These are phyloP conservation scores for Anguilla megastoma DNA, from an alignment of 2,797 vertebrate species.

Conservation along the genomic window DNA sequence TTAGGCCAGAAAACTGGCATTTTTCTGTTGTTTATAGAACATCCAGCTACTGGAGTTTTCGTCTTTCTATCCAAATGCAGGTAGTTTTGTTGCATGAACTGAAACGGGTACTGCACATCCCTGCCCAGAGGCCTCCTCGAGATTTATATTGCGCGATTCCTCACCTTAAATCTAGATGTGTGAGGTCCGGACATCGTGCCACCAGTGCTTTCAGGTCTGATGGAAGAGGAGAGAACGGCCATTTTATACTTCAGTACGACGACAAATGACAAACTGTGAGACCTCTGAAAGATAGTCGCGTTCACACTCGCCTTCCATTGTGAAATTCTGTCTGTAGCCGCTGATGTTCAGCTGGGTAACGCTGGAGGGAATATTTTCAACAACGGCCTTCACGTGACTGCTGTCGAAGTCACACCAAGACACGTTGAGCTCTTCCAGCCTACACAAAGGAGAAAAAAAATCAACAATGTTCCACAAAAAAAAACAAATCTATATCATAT, in stretches of 20 bases:
- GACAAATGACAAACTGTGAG: neutral
- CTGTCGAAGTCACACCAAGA: slow-evolving; percentile 85
- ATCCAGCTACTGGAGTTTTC: neutral
- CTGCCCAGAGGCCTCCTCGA: neutral
- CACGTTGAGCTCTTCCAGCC: slow-evolving; percentile 85
- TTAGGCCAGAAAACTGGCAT: neutral
- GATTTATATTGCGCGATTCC: slow-evolving; percentile 11
- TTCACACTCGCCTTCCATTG: slow-evolving; percentile 65
- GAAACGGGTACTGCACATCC: neutral
- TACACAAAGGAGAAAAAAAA: slow-evolving; percentile 47
- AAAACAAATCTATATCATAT: neutral
- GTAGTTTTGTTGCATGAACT: neutral
- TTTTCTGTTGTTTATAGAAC: neutral
- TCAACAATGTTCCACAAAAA: neutral
- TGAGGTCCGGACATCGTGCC: slow-evolving; percentile 78
- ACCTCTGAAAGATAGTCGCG: neutral
- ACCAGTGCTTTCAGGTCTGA: slow-evolving; percentile 83
- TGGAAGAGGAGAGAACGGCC: neutral
- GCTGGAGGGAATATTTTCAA: slow-evolving; percentile 65
- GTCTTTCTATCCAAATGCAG: neutral
- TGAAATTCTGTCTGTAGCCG: slow-evolving; percentile 87
- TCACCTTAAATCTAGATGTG: slow-evolving; percentile 89
- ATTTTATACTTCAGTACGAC: too few relatives aligned
- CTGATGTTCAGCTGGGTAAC: slow-evolving; percentile 87
- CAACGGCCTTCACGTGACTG: slow-evolving; percentile 77